Base-by-base conservation (phyloP, 2,113 vertebrate genomes). In the Aegypius monachus region DNA sequence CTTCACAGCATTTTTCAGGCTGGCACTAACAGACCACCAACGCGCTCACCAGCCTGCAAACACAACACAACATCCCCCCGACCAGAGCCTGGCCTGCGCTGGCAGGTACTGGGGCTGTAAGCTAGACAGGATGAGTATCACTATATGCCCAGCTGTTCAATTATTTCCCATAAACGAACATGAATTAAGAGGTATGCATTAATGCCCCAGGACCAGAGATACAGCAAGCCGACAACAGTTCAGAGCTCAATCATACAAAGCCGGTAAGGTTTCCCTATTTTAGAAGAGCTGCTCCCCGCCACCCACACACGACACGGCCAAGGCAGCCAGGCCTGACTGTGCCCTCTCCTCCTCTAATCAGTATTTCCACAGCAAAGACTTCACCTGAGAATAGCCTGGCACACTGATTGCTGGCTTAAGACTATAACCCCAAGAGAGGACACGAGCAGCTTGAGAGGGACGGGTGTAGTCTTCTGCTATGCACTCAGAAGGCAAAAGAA, bases 181-280 rank as follows among this genome's bases (percentile, higher is more conserved):
- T 3, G 9, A 26, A 25, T 16, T 34, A 11, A 5, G 58, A 32
- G 43, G n/a, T 1, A 10, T 1, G 31, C 42, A 2, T 2, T 4
- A 25, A 61, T 1, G 16, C 34, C 62, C 91, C 43, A 13, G 56
- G 29, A 75, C 5, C 71, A 8, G 43, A 9, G 38, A 16, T 4
- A 14, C 31, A 10, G 27, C 3, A 3, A 61, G 52, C 31, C 20
- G 70, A 29, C 27, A 32, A 2, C 34, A 6, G 7, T 2, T 17
- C 45, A 13, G n/a, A 68, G 55, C 38, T 45, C 42, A 6, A 31
- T 14, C 17, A 0, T 0, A 34, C 1, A 0, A 29, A 13, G 11
- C 29, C 2, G 2, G 3, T 4, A 8, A 11, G 16, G 36, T 8
- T 32, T 10, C 40, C 2, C 1, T n/a, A 10, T 34, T 43, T 31